Evolutionary conservation across 2,888 invertebrate genomes (phyloP).

Genomic region (Tuberolachnus salignus): DNA sequence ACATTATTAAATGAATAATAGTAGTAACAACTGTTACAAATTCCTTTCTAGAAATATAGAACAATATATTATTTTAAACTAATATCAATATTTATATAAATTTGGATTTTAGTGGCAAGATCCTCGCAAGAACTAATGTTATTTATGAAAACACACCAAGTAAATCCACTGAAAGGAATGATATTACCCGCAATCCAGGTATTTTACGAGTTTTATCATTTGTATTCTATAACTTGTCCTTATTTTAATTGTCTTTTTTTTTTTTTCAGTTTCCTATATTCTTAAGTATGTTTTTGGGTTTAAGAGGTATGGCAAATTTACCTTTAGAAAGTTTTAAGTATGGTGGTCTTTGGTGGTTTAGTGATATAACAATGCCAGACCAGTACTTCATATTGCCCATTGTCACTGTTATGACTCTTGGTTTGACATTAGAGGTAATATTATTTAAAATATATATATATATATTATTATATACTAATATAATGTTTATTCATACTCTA

Average conservation of each 20-base stretch:
- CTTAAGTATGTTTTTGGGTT: conserved; percentile 86
- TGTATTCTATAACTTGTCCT: neutral
- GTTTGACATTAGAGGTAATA: conserved; percentile 76
- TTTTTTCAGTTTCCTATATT: conserved; percentile 77
- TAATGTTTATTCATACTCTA: conserved; percentile 59
- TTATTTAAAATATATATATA: neutral
- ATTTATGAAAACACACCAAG: conserved; percentile 81
- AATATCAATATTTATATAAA: neutral
- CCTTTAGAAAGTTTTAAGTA: conserved; percentile 88
- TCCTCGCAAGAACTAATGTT: conserved; percentile 78
- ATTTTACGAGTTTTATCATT: conserved; percentile 48
- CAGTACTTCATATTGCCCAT: conserved; percentile 86
- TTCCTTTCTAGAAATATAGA: too few species aligned
- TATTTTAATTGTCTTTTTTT: conserved; percentile 56
- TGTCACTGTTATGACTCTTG: conserved; percentile 82
- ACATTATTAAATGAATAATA: too few species aligned
- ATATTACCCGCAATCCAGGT: conserved; percentile 80
- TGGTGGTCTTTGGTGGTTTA: conserved; percentile 93
- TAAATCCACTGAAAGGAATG: conserved; percentile 82
- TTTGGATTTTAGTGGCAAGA: conserved; percentile 67
- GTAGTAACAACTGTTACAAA: too few species aligned
- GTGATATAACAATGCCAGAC: conserved; percentile 88
- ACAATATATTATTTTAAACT: too few species aligned
- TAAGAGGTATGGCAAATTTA: conserved; percentile 85
- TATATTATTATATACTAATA: neutral